phyloP scores from a whole-genome alignment of 2,888 invertebrate genomes.

The Hedychridium roseum region DNA sequence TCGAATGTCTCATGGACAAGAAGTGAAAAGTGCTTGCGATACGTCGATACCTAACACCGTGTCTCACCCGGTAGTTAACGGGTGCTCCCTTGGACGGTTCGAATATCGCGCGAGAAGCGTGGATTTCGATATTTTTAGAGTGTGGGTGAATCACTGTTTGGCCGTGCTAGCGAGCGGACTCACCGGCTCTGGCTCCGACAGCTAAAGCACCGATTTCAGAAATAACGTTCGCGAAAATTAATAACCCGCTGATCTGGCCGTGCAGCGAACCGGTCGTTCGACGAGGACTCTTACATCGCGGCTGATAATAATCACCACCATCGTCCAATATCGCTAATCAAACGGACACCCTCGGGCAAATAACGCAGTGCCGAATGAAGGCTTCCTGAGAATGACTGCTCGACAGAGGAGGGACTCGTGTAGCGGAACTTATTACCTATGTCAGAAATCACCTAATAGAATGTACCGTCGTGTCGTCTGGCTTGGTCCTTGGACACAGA shows the following conservation, averaged over 20 bases:
- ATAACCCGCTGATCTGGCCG: conserved; percentile 46
- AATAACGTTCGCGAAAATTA: conserved; percentile 57
- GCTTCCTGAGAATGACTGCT: too few relatives aligned
- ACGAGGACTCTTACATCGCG: too few relatives aligned
- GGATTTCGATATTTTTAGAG: conserved; percentile 57
- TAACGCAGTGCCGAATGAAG: too few relatives aligned
- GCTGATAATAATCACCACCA: too few relatives aligned
- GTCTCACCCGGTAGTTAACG: conserved; percentile 22
- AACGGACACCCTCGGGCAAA: too few relatives aligned
- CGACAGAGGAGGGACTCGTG: too few relatives aligned
- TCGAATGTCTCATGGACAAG: conserved; percentile 2
- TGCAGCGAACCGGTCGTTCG: conserved; percentile 14
- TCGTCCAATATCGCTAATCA: too few relatives aligned
- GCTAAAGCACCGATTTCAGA: conserved; percentile 60
- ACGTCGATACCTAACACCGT: conserved; percentile 9
- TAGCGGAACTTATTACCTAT: too few relatives aligned
- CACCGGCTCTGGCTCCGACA: conserved; percentile 36
- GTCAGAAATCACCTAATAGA: too few relatives aligned
- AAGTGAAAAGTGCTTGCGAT: conserved; percentile 5
- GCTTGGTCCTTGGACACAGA: too few relatives aligned
- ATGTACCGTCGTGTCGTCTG: too few relatives aligned
- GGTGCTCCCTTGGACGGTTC: conserved; percentile 13
- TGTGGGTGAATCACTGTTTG: conserved; percentile 61
- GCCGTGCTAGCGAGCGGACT: conserved; percentile 36
- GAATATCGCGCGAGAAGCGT: conserved; percentile 39